Base-by-base conservation (phyloP, 2,113 vertebrate genomes). In the Dipodomys stephensi region DNA sequence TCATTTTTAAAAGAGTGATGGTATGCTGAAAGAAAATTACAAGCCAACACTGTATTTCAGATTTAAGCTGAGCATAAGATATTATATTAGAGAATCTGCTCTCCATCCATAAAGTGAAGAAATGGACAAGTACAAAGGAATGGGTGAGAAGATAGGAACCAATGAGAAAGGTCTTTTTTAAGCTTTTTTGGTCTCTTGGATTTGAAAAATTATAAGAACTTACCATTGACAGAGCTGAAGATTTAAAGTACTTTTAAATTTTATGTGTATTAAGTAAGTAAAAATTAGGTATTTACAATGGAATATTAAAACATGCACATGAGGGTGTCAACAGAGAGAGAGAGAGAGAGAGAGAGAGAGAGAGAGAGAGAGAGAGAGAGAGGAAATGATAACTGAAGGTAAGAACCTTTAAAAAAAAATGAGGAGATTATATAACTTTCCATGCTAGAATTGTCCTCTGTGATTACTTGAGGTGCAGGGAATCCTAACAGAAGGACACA, bases 161-260 rank as follows among this genome's bases (percentile, higher is more conserved):
- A 62, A 25, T 57, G 7, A 79, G 73, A 83, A 62, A 72, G 7
- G 28, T 4, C 35, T 94, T 83, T 69, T 87, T 78, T 16, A 28
- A 9, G 15, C 6, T 78, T 32, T 88, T 94, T 68, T 30, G 83
- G 69, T 46, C 25, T 79, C 30, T n/a, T 69, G 1, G 4, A 39
- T 68, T 78, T 19, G 57, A 23, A 60, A 67, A 69, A 46, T 82
- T 7, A 15, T 23, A 53, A 83, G 27, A 79, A 35, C 2, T 25
- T 1, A 65, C 9, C 9, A 27, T 6, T 64, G 28, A 39, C 19
- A 74, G 39, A 35, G 0, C 28, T 3, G 27, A 12, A 27, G 7
- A 64, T 71, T 72, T 71, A 8, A 92, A 85, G 93, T 39, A 20
- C 7, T 65, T 49, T 71, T 60, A 82, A 94, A 88, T 9, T 82